Evolutionary conservation across 2,797 vertebrate genomes (phyloP).

Genomic region (Jordanella pulchra): DNA sequence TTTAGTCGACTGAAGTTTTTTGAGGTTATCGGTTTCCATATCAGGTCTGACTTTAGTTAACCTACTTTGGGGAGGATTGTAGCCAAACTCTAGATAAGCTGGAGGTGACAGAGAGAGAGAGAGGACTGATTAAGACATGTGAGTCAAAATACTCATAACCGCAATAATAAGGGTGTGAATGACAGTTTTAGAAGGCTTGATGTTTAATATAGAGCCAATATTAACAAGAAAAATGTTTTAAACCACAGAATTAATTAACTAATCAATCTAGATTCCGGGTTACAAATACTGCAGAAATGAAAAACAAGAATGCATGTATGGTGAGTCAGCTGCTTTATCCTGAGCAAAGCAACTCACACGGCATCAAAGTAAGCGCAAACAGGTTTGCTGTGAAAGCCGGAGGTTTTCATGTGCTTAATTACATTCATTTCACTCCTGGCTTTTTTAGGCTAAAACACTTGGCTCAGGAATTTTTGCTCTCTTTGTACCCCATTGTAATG

Average conservation of each 20-base stretch:
- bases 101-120: not conserved
- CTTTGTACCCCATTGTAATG: conserved; percentile 76
- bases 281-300: conserved; percentile 16
- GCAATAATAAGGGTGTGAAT: not conserved
- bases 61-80: not conserved
- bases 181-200: not conserved
- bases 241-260: not conserved
- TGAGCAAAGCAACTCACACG: conserved; percentile 47
- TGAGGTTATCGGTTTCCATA: too few relatives aligned
- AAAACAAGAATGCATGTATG: conserved; percentile 41
- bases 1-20: too few relatives aligned
- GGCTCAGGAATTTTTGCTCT: conserved; percentile 73
- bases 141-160: not conserved
- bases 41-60: too few relatives aligned
- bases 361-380: conserved; percentile 64
- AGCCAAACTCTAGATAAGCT: not conserved
- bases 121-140: not conserved
- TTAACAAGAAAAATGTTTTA: not conserved
- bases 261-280: not conserved
- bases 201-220: not conserved
- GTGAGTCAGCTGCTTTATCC: conserved; percentile 21
- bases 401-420: conserved; percentile 77
- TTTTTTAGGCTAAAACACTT: conserved; percentile 75
- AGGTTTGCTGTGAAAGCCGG: conserved; percentile 66
- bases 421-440: conserved; percentile 72